Evolutionary conservation across 2,113 vertebrate species (phyloP).

Genomic region (Coracopsis vasa): DNA sequence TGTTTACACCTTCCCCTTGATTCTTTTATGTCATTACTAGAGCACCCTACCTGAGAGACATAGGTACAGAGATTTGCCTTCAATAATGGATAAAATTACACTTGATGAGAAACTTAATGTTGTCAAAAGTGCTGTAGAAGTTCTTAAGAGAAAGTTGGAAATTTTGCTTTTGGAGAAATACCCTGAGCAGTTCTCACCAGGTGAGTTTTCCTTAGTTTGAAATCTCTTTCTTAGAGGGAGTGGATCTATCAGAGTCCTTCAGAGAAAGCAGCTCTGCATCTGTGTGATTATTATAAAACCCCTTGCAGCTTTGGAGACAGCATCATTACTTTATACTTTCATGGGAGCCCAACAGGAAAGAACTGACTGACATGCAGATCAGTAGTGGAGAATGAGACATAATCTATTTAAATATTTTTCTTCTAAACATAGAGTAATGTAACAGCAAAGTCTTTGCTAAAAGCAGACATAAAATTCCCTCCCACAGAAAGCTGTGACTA

Average conservation of each 20-base stretch:
- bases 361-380: neutral
- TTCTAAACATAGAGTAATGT: neutral
- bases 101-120: constrained; percentile 17
- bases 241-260: neutral
- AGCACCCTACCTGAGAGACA: neutral
- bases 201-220: constrained; percentile 27
- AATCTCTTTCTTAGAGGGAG: neutral
- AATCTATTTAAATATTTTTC: neutral
- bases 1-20: neutral
- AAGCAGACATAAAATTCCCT: neutral
- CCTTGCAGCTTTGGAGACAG: neutral
- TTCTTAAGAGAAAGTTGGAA: constrained; percentile 56
- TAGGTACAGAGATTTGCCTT: neutral
- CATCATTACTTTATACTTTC: neutral
- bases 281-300: neutral
- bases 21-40: neutral
- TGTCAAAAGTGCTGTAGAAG: constrained; percentile 43
- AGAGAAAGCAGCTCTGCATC: neutral
- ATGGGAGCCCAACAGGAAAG: neutral
- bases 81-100: neutral
- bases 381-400: neutral
- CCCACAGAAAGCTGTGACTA: neutral
- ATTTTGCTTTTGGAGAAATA: neutral
- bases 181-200: neutral
- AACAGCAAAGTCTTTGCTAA: neutral